These are phyloP conservation scores for Psilanteris sp. DNA, from an alignment of 1,140 invertebrate genomes.

Conservation along the genomic window DNA sequence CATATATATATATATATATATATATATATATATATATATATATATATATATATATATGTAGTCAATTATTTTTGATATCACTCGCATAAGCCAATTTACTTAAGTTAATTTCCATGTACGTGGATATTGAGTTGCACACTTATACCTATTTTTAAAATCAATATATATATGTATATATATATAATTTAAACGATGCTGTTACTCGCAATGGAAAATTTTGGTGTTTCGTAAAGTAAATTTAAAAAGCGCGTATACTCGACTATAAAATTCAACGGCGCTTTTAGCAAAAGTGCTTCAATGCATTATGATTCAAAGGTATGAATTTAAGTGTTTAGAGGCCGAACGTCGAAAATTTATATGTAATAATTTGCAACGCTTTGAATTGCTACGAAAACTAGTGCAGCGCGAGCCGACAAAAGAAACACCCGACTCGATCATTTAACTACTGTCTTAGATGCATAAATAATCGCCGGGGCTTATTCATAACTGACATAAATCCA, in stretches of 20 bases:
- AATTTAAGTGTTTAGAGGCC: slow-evolving; percentile 62
- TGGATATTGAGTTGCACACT: no score
- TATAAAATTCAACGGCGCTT: slow-evolving; percentile 19
- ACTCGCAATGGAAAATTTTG: no score
- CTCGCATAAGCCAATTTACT: no score
- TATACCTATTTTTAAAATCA: no score
- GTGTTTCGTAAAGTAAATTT: no score
- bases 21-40: no score
- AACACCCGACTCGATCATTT: slow-evolving; percentile 10
- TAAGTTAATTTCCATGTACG: no score
- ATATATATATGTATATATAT: no score
- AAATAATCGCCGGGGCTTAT: slow-evolving; percentile 30
- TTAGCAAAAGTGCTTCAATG: slow-evolving; percentile 33
- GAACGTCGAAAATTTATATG: slow-evolving; percentile 30
- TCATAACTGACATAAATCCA: slow-evolving; percentile 49
- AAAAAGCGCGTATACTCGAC: slow-evolving; percentile 26
- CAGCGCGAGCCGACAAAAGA: slow-evolving; percentile 15
- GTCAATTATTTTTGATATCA: no score
- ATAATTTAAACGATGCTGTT: no score
- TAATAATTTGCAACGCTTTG: slow-evolving; percentile 35
- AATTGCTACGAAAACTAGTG: slow-evolving; percentile 18
- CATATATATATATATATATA: no score
- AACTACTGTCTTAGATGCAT: slow-evolving; percentile 54
- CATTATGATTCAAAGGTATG: slow-evolving; percentile 37
- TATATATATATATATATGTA: no score